Percentiles rank a stretch among this genome's conserved stretches.
These are phyloP conservation scores for Thaumetopoea pityocampa DNA, from an alignment of 1,140 invertebrate species.

Conservation along the genomic window DNA sequence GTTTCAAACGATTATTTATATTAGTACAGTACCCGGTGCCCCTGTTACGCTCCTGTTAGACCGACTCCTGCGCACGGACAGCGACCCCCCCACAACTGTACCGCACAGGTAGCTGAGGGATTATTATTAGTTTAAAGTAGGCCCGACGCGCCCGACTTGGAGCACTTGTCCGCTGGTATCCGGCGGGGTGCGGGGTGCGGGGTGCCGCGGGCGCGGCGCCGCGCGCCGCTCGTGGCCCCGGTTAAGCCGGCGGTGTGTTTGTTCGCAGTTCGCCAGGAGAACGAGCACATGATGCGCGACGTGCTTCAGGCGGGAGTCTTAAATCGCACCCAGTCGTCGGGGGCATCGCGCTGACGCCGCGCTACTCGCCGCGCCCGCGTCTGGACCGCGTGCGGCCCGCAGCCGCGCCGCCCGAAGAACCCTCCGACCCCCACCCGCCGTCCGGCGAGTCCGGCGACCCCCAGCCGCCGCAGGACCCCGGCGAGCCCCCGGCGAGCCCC, in stretches of 20 bases:
- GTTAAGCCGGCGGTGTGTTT: constrained; percentile 45
- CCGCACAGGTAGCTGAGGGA: no score
- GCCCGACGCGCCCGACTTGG: no score
- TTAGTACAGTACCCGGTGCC: no score
- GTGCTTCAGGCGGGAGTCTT: constrained; percentile 67
- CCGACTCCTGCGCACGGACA: no score
- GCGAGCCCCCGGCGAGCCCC: constrained; percentile 13
- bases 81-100: no score
- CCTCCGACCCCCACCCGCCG: constrained; percentile 33
- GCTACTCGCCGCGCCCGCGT: constrained; percentile 65
- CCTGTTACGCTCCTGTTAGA: no score
- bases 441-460: constrained; percentile 21
- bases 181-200: no score
- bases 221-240: constrained; percentile 25
- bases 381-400: constrained; percentile 62
- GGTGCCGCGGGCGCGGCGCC: no score
- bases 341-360: constrained; percentile 69
- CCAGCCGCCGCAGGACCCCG: constrained; percentile 10
- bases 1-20: no score
- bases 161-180: no score
- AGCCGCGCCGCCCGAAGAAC: constrained; percentile 61
- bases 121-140: no score
- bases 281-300: constrained; percentile 73
- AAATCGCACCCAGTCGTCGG: constrained; percentile 74
- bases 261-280: constrained; percentile 71